Conservation (phyloP, 2,797 vertebrate species). For the Distichodus sexfasciatus region DNA sequence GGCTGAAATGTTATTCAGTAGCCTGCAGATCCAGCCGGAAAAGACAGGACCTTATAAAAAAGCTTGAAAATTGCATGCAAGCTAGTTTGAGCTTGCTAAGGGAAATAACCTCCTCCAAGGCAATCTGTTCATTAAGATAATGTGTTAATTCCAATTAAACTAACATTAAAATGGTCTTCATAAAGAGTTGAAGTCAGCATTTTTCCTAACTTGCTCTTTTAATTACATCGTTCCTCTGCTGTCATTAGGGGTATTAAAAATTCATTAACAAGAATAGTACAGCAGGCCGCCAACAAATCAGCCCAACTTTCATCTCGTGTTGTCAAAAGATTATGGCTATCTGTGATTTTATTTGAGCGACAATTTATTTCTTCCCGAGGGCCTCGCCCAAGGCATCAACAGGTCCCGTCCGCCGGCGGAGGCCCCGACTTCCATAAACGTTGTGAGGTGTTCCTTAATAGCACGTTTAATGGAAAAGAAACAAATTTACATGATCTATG, state of each 20-base stretch:
- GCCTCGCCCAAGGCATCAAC: constrained; percentile 66
- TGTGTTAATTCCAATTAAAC: constrained; percentile 99
- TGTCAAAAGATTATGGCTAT: constrained; percentile 77
- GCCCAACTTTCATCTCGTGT: constrained; percentile 91
- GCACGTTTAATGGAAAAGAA: constrained; percentile 63
- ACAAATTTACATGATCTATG: constrained; percentile 70
- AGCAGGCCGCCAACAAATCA: constrained; percentile 86
- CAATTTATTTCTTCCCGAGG: constrained; percentile 50
- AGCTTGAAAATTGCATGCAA: constrained; percentile 58
- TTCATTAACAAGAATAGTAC: constrained; percentile 99
- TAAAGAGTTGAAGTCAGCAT: constrained; percentile 99
- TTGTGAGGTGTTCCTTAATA: constrained; percentile 60
- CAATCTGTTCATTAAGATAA: constrained; percentile 99
- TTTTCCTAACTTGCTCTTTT: constrained; percentile 99
- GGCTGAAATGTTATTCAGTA: constrained; percentile 2
- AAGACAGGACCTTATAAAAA: constrained; percentile 28
- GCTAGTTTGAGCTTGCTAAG: constrained; percentile 68
- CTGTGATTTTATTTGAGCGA: constrained; percentile 69
- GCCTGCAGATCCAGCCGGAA: constrained; percentile 11
- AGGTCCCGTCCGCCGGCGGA: constrained; percentile 59
- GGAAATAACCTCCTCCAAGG: constrained; percentile 85
- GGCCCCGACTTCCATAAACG: constrained; percentile 59
- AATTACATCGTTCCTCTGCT: constrained; percentile 99
- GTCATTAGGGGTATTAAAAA: constrained; percentile 99
- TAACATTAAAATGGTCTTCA: constrained; percentile 99